A percentile compares a stretch with the other conserved stretches of the same genome.
Evolutionary conservation across 2,797 vertebrate species (phyloP).

Genomic region (Onychomys arenicola): DNA sequence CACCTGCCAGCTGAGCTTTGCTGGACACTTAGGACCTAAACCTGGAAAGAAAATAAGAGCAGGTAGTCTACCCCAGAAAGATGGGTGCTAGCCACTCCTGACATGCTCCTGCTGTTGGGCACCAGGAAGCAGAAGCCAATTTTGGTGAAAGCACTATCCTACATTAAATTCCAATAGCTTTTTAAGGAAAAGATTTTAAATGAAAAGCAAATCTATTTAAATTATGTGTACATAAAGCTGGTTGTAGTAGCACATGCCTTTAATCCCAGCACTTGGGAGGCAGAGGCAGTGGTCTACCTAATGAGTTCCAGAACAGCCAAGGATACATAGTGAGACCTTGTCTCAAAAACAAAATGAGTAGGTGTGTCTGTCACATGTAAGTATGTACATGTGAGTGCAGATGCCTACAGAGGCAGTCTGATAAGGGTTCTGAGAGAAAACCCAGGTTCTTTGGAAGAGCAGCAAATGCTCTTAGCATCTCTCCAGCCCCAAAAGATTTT

Average conservation of each 20-base stretch:
- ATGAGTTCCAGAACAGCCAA: background rate
- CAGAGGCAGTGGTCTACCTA: background rate
- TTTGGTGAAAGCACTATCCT: background rate
- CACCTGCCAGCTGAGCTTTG: constrained; percentile 9
- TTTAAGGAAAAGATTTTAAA: background rate
- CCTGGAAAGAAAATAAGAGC: constrained; percentile 4
- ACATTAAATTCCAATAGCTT: background rate
- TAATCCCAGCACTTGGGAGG: background rate
- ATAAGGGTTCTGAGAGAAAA: background rate
- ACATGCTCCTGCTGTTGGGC: background rate
- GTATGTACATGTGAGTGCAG: background rate
- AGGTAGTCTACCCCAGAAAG: background rate
- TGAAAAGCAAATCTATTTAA: background rate
- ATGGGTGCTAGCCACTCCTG: background rate
- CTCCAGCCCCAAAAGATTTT: background rate
- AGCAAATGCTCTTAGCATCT: background rate
- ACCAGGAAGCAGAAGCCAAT: background rate
- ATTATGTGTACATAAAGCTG: background rate
- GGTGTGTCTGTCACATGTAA: background rate
- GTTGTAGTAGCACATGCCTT: background rate
- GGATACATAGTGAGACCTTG: background rate
- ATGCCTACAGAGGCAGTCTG: background rate
- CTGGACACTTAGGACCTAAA: background rate
- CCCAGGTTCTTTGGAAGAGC: background rate
- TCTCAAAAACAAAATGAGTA: background rate